Evolutionary conservation across 2,113 vertebrate species (phyloP), one percentile per base, ranked within the genome.

Genomic region (Nannobrachium achirus): DNA sequence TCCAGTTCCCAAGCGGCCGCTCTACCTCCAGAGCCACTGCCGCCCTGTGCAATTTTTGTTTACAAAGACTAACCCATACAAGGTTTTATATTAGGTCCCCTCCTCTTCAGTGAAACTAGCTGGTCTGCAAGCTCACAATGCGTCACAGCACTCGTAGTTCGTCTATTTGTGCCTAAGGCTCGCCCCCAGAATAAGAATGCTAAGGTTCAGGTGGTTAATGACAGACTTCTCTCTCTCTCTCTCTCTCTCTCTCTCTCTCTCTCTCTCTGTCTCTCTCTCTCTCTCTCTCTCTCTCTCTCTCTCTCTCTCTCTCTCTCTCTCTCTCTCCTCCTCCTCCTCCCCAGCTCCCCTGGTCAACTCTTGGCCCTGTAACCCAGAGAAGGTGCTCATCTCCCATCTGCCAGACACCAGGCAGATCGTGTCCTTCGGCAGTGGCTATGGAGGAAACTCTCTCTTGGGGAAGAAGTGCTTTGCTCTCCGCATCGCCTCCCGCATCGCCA

Each of bases 391-490:
- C 4, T 95, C 96, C 56, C 98, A 99, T 88, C 92, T 98, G 68
- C 98, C 97, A 0, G 96, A 98, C 86, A 93, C 87, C 88, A 91
- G 95, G 79, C 95, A 97, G 87, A 98, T 99, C 78, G 70, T 98
- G 68, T 98, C 97, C 1, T 99, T 96, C 0, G 98, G 97, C 75
- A 99, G 98, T 0, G 97, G 97, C 61, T 99, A 99, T 0, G 98
- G 98, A 10, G 98, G 98, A 41, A 99, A 99, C 89, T 99, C 98
- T 0, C 95, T 99, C 3, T 92, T 99, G n/a, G 98, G 98, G 41
- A 99, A 99, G 90, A 99, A 99, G 76, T 99, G 98, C 84, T 99
- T 99, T 10, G 98, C 98, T 0, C 96, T 99, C 11, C 88, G 97
- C 13, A 98, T 99, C 4, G 98, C 98, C 69, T 96, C 97, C 56